Evolutionary conservation across 2,888 invertebrate species (phyloP).

Genomic region (Listrodromus nycthemerus): DNA sequence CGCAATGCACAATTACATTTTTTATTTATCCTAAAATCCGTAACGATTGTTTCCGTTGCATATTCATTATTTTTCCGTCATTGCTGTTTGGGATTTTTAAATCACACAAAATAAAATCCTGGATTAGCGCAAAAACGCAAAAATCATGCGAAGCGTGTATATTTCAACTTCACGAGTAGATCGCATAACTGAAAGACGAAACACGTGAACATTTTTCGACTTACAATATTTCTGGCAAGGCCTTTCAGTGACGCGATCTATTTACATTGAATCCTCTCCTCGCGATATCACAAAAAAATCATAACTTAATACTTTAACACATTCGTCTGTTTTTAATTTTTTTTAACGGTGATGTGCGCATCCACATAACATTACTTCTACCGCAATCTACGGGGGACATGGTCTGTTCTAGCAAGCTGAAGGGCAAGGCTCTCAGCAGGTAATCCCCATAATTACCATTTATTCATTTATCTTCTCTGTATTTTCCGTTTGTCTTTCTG

Average conservation of each 20-base stretch:
- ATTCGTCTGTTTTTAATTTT: conserved; percentile 70
- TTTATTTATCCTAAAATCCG: conserved; percentile 63
- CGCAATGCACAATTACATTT: conserved; percentile 79
- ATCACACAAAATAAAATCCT: conserved; percentile 18
- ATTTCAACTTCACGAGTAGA: not conserved
- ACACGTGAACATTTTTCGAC: conserved; percentile 32
- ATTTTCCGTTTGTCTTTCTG: conserved; percentile 60
- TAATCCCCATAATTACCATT: conserved; percentile 87
- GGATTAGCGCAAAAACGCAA: not conserved
- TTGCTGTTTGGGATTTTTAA: not conserved
- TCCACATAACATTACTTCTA: conserved; percentile 80
- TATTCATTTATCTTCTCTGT: conserved; percentile 73
- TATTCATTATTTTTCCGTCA: conserved; percentile 44
- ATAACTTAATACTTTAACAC: conserved; percentile 54
- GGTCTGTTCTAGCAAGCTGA: conserved; percentile 90
- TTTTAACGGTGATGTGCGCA: conserved; percentile 79
- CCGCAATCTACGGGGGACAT: conserved; percentile 82
- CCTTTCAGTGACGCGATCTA: conserved; percentile 8
- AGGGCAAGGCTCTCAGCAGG: conserved; percentile 93
- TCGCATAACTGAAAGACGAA: not conserved
- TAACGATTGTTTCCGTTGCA: conserved; percentile 32
- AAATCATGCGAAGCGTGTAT: not conserved
- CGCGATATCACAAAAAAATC: conserved; percentile 18
- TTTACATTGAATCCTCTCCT: conserved; percentile 3
- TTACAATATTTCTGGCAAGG: too few relatives aligned